Evolutionary conservation across 2,797 vertebrate species (phyloP).

Genomic region (Macropodus opercularis): DNA sequence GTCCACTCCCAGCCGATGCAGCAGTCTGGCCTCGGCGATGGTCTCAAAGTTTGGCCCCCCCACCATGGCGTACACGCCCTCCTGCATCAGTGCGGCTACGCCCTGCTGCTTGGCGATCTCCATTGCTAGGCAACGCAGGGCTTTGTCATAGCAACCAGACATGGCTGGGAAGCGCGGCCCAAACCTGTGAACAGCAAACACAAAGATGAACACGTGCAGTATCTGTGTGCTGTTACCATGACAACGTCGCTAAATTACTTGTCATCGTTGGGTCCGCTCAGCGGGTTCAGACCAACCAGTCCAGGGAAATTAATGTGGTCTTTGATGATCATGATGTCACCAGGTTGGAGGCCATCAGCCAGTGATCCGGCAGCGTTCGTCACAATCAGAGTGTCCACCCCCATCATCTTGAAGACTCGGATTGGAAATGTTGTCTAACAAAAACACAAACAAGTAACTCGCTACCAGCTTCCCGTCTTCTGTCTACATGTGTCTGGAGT

Average conservation of each 20-base stretch:
- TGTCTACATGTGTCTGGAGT: too few relatives aligned
- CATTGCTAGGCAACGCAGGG: constrained; percentile 73
- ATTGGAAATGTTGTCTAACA: constrained; percentile 85
- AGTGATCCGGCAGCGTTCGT: constrained; percentile 87
- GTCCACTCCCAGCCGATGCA: constrained; percentile 84
- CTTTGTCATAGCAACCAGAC: constrained; percentile 83
- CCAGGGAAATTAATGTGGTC: constrained; percentile 87
- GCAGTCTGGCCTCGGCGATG: constrained; percentile 82
- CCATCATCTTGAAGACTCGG: constrained; percentile 85
- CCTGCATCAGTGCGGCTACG: constrained; percentile 68
- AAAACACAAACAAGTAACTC: constrained; percentile 2
- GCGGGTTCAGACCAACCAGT: constrained; percentile 81
- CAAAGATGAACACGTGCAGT: too few relatives aligned
- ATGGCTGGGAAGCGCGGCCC: constrained; percentile 86
- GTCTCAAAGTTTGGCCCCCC: constrained; percentile 87
- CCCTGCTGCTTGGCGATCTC: constrained; percentile 79
- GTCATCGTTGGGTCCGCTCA: constrained; percentile 81
- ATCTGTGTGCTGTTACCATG: too few relatives aligned
- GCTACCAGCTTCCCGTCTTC: not conserved
- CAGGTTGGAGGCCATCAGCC: constrained; percentile 77
- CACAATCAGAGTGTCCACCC: constrained; percentile 84
- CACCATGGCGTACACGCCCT: constrained; percentile 88
- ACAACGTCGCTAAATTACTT: constrained; percentile 52
- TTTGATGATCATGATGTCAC: constrained; percentile 88
- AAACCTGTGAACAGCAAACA: constrained; percentile 72